Percentiles rank a stretch among this genome's conserved stretches.
phyloP scores from a whole-genome alignment of 64 coral and sea anemone genomes.

The Montipora efflorescens region DNA sequence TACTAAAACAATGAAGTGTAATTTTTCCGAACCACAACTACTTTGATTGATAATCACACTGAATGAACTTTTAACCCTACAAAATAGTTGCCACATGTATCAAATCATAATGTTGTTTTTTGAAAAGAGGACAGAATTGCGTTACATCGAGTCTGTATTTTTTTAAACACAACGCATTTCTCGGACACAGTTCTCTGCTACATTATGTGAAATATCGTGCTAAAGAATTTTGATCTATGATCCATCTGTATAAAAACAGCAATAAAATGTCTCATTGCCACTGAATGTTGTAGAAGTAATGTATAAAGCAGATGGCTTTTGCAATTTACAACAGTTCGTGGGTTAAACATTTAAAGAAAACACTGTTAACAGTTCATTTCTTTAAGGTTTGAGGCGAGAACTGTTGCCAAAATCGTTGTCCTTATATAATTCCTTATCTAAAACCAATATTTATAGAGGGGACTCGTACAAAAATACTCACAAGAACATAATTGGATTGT shows the following conservation, averaged over 20 bases:
- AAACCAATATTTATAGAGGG: background rate
- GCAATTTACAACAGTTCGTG: background rate
- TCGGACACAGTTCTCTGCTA: background rate
- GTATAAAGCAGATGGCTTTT: background rate
- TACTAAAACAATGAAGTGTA: background rate
- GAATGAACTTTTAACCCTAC: background rate
- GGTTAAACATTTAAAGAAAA: background rate
- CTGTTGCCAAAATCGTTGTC: background rate
- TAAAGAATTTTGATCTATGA: background rate
- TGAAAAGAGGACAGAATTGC: background rate
- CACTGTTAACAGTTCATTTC: background rate
- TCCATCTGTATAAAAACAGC: background rate
- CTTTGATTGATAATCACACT: background rate
- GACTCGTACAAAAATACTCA: background rate
- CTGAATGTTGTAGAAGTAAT: background rate
- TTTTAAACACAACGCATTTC: background rate
- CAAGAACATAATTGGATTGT: background rate
- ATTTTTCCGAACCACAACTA: background rate
- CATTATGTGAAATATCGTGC: background rate
- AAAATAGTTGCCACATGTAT: background rate
- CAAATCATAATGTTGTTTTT: background rate
- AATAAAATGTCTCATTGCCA: background rate
- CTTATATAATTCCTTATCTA: background rate
- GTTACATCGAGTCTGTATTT: background rate
- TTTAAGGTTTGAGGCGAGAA: background rate